Conservation (phyloP, 1,140 invertebrate species). For the Drosophila nannoptera region DNA sequence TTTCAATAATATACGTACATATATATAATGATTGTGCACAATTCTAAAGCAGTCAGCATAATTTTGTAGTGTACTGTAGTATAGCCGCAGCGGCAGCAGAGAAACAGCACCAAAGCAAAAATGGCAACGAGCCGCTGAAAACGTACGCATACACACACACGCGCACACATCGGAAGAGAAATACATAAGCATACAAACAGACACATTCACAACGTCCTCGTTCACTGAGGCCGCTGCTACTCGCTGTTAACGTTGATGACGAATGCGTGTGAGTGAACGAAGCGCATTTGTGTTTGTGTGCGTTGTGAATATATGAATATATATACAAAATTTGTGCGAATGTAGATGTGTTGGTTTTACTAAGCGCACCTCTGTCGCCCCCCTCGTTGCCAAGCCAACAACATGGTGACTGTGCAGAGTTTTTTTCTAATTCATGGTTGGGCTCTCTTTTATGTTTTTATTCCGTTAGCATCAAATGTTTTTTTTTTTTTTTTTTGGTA, state of each 20-base stretch:
- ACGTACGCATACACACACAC: constrained; percentile 43
- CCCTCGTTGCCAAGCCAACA: constrained; percentile 14
- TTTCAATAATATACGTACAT: not conserved
- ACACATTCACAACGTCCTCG: constrained; percentile 50
- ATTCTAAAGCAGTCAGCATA: constrained; percentile 21
- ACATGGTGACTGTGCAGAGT: constrained; percentile 8
- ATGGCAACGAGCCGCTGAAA: constrained; percentile 53
- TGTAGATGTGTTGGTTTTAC: constrained; percentile 19
- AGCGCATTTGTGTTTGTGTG: constrained; percentile 22
- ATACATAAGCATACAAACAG: constrained; percentile 23
- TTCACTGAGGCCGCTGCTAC: constrained; percentile 47
- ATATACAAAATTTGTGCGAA: constrained; percentile 15
- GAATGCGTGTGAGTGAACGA: constrained; percentile 58
- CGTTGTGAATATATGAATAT: constrained; percentile 3
- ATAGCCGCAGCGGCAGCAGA: constrained; percentile 18
- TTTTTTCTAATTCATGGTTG: constrained; percentile 22
- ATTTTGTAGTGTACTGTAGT: constrained; percentile 28
- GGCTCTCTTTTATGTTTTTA: constrained; percentile 23
- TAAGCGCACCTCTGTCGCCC: not conserved
- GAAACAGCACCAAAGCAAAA: constrained; percentile 42
- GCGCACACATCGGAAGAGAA: constrained; percentile 4
- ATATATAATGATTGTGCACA: constrained; percentile 11
- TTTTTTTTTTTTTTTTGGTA: constrained; percentile 8
- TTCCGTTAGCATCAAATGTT: constrained; percentile 28
- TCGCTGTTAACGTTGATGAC: constrained; percentile 61